These are phyloP conservation scores for Tympanuchus pallidicinctus DNA, from an alignment of 2,113 vertebrate genomes.

Conservation along the genomic window DNA sequence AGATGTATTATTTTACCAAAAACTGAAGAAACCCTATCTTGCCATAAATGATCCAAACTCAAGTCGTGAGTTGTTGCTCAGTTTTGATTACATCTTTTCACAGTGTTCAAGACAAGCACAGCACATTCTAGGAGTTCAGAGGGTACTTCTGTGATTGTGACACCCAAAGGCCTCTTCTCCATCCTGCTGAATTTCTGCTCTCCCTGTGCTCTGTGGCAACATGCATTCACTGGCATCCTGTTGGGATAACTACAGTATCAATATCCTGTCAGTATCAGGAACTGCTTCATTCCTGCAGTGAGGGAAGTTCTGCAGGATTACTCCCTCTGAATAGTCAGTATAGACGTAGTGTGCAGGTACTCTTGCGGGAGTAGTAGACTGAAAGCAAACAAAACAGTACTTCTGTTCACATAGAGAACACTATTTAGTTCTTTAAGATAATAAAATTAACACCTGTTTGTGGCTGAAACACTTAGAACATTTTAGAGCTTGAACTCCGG, in stretches of 20 bases:
- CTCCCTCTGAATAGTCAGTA: too few species aligned
- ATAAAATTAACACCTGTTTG: too few species aligned
- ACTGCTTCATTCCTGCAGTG: fast-evolving
- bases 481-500: fast-evolving
- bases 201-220: fast-evolving
- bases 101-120: fast-evolving
- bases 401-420: fast-evolving
- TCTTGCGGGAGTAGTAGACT: fast-evolving
- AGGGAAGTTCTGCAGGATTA: not conserved
- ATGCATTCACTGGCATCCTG: fast-evolving
- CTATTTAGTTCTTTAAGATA: not conserved
- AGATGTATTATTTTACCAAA: fast-evolving
- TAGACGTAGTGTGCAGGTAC: fast-evolving
- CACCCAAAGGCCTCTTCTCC: fast-evolving
- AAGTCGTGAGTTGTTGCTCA: not conserved
- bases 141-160: not conserved
- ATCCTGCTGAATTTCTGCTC: not conserved
- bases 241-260: not conserved
- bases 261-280: not conserved
- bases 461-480: fast-evolving
- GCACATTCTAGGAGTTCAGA: not conserved
- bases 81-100: not conserved
- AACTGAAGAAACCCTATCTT: not conserved
- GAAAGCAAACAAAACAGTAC: not conserved
- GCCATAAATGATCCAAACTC: fast-evolving